Percentiles rank a stretch among this genome's conserved stretches.
phyloP scores from a whole-genome alignment of 2,888 invertebrate species.

The Ornithoptera priamus region DNA sequence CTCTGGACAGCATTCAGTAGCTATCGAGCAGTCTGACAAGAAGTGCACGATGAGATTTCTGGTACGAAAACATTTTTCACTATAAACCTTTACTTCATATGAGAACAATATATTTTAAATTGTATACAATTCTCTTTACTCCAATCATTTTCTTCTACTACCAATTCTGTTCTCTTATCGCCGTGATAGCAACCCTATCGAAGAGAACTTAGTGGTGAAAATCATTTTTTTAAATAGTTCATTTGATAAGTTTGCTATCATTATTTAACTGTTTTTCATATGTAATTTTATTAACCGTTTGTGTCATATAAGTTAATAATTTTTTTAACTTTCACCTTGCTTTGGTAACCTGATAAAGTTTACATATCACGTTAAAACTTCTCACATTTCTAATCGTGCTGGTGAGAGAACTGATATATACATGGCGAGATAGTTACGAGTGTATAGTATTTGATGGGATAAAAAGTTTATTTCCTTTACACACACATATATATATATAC shows the following conservation, averaged over 20 bases:
- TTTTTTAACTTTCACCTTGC: background rate
- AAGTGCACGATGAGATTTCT: conserved; percentile 79
- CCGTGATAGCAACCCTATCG: background rate
- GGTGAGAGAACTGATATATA: background rate
- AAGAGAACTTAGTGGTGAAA: background rate
- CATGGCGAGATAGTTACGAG: background rate
- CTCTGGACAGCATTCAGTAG: conserved; percentile 69
- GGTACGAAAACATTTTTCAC: conserved; percentile 51
- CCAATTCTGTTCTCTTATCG: conserved; percentile 3
- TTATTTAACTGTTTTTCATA: background rate
- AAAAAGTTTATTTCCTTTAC: too few relatives aligned
- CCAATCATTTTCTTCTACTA: background rate
- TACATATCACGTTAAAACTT: background rate
- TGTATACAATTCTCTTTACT: background rate
- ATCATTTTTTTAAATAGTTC: background rate
- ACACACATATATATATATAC: background rate
- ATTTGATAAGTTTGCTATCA: conserved; percentile 7
- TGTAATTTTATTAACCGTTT: too few relatives aligned
- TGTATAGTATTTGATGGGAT: background rate
- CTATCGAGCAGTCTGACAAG: conserved; percentile 74
- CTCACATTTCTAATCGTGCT: conserved; percentile 1
- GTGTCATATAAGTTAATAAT: background rate
- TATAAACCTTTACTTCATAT: conserved; percentile 37
- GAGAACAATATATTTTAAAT: conserved; percentile 25
- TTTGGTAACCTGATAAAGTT: background rate